Conservation (phyloP, 2,113 vertebrate genomes). For the Chloropsis hardwickii region DNA sequence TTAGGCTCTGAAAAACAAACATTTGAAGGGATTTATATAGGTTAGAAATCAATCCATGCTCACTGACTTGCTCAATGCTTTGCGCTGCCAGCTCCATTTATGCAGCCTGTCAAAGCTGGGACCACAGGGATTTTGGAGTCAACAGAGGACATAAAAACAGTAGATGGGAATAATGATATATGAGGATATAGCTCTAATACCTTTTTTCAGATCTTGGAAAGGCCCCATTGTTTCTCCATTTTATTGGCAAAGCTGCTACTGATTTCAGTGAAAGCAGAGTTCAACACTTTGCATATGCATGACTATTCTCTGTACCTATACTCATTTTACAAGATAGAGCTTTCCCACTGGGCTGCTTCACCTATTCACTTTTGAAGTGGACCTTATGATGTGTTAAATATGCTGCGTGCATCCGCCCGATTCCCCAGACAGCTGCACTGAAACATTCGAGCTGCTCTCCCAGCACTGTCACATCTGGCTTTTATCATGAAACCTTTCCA, state of each 20-base stretch:
- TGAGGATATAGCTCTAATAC: not conserved
- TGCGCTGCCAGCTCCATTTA: not conserved
- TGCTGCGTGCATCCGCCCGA: not conserved
- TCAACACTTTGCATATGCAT: not conserved
- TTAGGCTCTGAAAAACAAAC: slow-evolving; percentile 81
- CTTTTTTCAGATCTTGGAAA: not conserved
- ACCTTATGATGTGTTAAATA: slow-evolving; percentile 23
- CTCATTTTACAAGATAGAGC: not conserved
- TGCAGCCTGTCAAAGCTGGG: not conserved
- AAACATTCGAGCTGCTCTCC: not conserved
- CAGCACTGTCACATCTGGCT: slow-evolving; percentile 20
- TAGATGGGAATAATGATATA: not conserved
- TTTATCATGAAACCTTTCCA: slow-evolving; percentile 28
- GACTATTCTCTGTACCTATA: not conserved
- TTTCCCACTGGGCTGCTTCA: slow-evolving; percentile 9
- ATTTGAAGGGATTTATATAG: slow-evolving; percentile 20
- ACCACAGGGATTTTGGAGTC: not conserved
- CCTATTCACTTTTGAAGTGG: slow-evolving; percentile 25
- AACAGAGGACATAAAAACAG: not conserved
- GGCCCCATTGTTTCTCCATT: not conserved
- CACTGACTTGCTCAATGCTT: not conserved
- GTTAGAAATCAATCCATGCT: slow-evolving; percentile 1
- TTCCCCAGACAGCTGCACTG: not conserved
- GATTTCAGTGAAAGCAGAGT: not conserved
- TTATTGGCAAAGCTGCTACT: not conserved